Base-by-base conservation (phyloP, 2,797 vertebrate genomes). In the Tokudaia muenninki region DNA sequence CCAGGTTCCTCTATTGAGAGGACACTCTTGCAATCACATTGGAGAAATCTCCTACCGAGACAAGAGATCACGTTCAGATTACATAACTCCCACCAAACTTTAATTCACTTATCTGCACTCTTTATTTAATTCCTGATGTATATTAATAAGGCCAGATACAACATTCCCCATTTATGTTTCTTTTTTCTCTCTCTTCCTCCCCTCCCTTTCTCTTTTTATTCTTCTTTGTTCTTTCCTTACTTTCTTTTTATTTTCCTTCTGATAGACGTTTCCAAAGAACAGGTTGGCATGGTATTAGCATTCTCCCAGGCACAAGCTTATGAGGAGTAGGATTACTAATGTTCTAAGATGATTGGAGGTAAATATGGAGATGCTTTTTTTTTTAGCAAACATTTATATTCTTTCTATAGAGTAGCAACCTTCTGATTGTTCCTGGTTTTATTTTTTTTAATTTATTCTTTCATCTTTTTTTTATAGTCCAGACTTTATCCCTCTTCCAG, bases 201-300 rank as follows among this genome's bases (percentile, higher is more conserved):
- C 31, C 2, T 12, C 9, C 3, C 3, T 50, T n/a, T 6, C 6
- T 72, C 2, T n/a, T 16, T 82, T 0, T 1, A 29, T 52, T 41
- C 0, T 4, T 14, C 1, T 55, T 19, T 4, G 1, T 37, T 88
- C 8, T 7, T 57, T 55, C 8, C 9, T 57, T 12, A 9, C 1
- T 70, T 34, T 34, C 22, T 63, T 37, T 88, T 8, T n/a, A 2
- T 67, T 50, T n/a, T 59, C 7, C 19, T 63, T 90, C 63, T 61
- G 65, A 41, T 59, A 44, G 70, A 24, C 13, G 41, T 87, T 87
- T n/a, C 4, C 22, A 74, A 29, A 87, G 86, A 70, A 29, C 50
- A 87, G n/a, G 14, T 17, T 41, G 47, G 13, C 8, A 87, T 41
- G 24, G 67, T 75, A 75, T 19, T 74, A n/a, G 4, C n/a, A 17